Conservation (phyloP, 2,888 invertebrate species). For the Lasioglossum malachurum region DNA sequence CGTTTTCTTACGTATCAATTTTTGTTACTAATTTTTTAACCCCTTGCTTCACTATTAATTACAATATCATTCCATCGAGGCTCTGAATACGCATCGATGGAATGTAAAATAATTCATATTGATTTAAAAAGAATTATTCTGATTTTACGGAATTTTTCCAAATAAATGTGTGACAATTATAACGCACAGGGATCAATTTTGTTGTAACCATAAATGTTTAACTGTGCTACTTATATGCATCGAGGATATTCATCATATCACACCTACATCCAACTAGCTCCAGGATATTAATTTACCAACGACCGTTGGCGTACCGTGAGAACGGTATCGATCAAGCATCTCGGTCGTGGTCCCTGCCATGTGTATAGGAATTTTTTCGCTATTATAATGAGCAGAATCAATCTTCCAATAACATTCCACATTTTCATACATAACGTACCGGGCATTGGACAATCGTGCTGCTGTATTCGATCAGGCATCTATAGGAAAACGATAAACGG, state of each 20-base stretch:
- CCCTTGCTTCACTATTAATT: not conserved
- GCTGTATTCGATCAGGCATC: not conserved
- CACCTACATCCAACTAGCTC: not conserved
- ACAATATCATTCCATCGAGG: no score
- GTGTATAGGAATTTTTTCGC: not conserved
- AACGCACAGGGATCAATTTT: not conserved
- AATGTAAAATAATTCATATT: not conserved
- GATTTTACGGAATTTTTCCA: not conserved
- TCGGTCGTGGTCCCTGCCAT: not conserved
- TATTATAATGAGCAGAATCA: not conserved
- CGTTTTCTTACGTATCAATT: not conserved
- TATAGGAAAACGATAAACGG: not conserved
- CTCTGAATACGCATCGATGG: not conserved
- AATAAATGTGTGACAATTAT: not conserved
- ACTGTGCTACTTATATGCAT: conserved; percentile 8
- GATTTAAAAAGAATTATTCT: not conserved
- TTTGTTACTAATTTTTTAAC: not conserved
- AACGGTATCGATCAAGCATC: not conserved
- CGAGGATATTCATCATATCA: not conserved
- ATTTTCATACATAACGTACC: not conserved
- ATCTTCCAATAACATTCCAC: conserved; percentile 6
- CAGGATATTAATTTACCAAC: not conserved
- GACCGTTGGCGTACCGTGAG: not conserved
- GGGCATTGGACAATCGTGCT: not conserved
- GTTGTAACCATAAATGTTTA: not conserved